phyloP scores from a whole-genome alignment of 1,140 invertebrate genomes.

The Pachyrhynchus sulphureomaculatus region DNA sequence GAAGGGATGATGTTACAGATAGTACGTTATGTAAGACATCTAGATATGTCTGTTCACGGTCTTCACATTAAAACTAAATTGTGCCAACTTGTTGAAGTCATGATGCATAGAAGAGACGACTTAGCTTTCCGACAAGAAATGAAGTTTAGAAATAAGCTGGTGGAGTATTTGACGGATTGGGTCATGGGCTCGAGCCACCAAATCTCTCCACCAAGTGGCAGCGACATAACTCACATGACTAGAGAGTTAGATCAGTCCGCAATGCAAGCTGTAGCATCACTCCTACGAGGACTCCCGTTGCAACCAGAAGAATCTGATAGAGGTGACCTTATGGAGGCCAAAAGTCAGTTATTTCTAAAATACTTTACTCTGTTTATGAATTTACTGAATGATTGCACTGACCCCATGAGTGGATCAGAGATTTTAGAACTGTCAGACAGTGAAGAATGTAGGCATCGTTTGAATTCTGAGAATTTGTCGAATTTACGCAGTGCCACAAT shows the following conservation, averaged over 20 bases:
- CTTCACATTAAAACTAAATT: constrained; percentile 96
- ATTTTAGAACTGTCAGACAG: constrained; percentile 58
- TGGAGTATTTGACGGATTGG: constrained; percentile 98
- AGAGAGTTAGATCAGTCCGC: constrained; percentile 94
- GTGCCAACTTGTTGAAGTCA: constrained; percentile 93
- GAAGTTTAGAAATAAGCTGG: constrained; percentile 95
- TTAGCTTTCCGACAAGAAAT: constrained; percentile 96
- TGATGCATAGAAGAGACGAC: constrained; percentile 95
- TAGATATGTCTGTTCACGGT: constrained; percentile 91
- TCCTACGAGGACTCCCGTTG: constrained; percentile 87
- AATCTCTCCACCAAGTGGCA: constrained; percentile 75
- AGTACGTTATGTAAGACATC: constrained; percentile 91
- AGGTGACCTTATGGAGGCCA: constrained; percentile 97
- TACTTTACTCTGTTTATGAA: constrained; percentile 98
- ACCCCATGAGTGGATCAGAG: constrained; percentile 64
- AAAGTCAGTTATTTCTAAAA: constrained; percentile 95
- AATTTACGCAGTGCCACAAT: constrained; percentile 86
- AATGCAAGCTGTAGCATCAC: constrained; percentile 95
- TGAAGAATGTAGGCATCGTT: constrained; percentile 62
- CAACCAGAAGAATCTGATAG: constrained; percentile 97
- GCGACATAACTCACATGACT: constrained; percentile 75
- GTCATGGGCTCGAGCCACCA: constrained; percentile 93
- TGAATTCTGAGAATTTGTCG: constrained; percentile 70
- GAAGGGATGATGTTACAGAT: constrained; percentile 96
- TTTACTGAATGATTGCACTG: constrained; percentile 91